Percentiles rank a stretch among this genome's conserved stretches.
phyloP scores from a whole-genome alignment of 2,888 invertebrate genomes.

The Chorisops tibialis region DNA sequence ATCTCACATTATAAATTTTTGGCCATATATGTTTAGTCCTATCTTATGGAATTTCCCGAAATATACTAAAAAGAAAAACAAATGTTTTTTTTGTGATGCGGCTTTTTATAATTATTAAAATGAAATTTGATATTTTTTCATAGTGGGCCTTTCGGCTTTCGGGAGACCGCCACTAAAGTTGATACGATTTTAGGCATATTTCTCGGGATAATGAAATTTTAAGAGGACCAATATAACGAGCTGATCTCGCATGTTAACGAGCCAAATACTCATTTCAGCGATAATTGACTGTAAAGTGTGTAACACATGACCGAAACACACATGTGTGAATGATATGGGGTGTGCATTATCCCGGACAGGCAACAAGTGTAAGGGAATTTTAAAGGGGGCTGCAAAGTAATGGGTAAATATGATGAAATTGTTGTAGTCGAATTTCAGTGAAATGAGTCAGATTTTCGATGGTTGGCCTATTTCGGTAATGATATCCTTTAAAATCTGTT shows the following conservation, averaged over 20 bases:
- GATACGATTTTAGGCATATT: conserved; percentile 1
- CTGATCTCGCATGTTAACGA: conserved; percentile 16
- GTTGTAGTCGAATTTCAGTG: not conserved
- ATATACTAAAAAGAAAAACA: too few relatives aligned
- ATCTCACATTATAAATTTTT: conserved; percentile 8
- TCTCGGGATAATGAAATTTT: conserved; percentile 18
- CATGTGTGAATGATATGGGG: not conserved
- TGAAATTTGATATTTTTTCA: conserved; percentile 22
- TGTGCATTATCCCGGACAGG: too few relatives aligned
- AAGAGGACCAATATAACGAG: conserved; percentile 15
- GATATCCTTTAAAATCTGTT: too few relatives aligned
- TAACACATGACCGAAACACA: conserved; percentile 16
- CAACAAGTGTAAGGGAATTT: not conserved
- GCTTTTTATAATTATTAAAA: not conserved
- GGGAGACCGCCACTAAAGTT: too few relatives aligned
- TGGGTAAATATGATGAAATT: not conserved
- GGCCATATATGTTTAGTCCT: not conserved
- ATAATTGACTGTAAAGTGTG: conserved; percentile 23
- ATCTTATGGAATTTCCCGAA: not conserved
- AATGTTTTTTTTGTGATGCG: too few relatives aligned
- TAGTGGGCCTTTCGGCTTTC: not conserved
- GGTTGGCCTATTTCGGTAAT: too few relatives aligned
- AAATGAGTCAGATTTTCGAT: not conserved
- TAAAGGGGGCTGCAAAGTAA: not conserved
- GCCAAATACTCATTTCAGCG: conserved; percentile 7